Evolutionary conservation across 1,140 invertebrate genomes (phyloP), one percentile per base, ranked within the genome.

Genomic region (Pseudomyrmex cubaensis): DNA sequence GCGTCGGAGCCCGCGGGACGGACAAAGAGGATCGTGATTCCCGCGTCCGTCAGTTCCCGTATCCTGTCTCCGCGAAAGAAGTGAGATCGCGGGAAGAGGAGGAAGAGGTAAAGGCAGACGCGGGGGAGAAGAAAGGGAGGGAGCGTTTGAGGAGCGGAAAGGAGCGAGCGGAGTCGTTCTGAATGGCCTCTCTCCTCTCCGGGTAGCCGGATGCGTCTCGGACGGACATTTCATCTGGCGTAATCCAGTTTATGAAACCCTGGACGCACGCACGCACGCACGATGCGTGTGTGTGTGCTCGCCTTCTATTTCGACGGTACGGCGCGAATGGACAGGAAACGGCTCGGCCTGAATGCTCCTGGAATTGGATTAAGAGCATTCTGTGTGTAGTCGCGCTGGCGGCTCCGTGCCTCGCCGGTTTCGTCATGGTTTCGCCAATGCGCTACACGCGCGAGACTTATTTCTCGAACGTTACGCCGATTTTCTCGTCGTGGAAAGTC

Each of bases 191-290:
- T 87, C 86, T 80, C 84, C 90, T 90, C 90, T 90, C 85, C 13
- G 89, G 85, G 89, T 78, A 93, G 91, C 92, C 92, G 92, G 93
- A 93, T 93, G 90, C 86, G 88, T 85, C 83, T 88, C 64, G 85
- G 86, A 87, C 90, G 89, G 89, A 92, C 86, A 85, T 92, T 92
- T 86, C 82, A 86, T 88, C 46, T 78, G 70, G 70, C 86, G 82
- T 93, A 92, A 93, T 93, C 92, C 91, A 91, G 91, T 92, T 92
- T 91, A 91, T 92, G 90, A 91, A 90, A 91, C 89, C 77, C 80
- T 89, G 89, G 73, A 88, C 78, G 86, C 46, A 69, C 67, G 35
- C 25, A n/a, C 46, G 46, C 15, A 74, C 48, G 44, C 22, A 12
- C 22, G 12, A 25, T 22, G 54, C 46, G 54, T n/a, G 75, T 76